Conservation (phyloP, 2,888 invertebrate species). For the Heteropelma amictum region DNA sequence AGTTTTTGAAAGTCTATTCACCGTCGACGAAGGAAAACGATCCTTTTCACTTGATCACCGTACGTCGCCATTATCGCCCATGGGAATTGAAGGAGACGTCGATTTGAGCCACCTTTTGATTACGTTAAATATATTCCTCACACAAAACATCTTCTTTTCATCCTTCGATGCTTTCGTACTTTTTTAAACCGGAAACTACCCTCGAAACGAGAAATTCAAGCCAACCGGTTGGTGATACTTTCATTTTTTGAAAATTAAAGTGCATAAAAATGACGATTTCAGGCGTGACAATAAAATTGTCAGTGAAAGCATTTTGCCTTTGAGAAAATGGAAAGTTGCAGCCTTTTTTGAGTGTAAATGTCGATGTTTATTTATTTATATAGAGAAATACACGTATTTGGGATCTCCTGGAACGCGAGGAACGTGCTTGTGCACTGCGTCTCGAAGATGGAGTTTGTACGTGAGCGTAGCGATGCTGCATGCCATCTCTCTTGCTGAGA, state of each 20-base stretch:
- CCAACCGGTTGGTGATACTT: no score
- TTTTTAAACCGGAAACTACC: background rate
- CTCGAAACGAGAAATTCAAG: no score
- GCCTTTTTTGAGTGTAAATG: background rate
- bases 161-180: background rate
- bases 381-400: slow-evolving; percentile 20
- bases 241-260: no score
- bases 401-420: slow-evolving; percentile 53
- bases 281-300: no score
- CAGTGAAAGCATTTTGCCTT: no score
- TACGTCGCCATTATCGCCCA: slow-evolving; percentile 28
- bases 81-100: slow-evolving; percentile 60
- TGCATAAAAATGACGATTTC: no score
- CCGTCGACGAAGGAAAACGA: slow-evolving; percentile 7
- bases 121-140: background rate
- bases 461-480: slow-evolving; percentile 66
- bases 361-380: slow-evolving; percentile 2
- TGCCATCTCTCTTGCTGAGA: slow-evolving; percentile 54
- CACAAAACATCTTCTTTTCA: background rate
- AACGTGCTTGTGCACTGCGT: slow-evolving; percentile 49
- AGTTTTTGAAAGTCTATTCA: slow-evolving; percentile 63
- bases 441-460: slow-evolving; percentile 49
- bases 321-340: background rate
- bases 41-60: slow-evolving; percentile 58
- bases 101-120: slow-evolving; percentile 61